These are phyloP conservation scores for Hyles vespertilio DNA, from an alignment of 1,140 invertebrate genomes.

Conservation along the genomic window DNA sequence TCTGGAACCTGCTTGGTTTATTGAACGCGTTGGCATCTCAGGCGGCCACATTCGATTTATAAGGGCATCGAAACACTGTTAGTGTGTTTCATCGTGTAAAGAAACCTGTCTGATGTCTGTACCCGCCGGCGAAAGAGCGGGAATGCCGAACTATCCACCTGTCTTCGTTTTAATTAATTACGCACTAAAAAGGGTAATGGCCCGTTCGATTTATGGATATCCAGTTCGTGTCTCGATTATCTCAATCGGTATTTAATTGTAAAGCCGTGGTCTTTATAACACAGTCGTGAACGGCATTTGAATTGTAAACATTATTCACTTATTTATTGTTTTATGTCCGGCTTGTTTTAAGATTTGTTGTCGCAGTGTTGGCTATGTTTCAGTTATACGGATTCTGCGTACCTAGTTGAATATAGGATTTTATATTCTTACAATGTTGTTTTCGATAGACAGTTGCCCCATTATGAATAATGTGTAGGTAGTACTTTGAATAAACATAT, in stretches of 20 bases:
- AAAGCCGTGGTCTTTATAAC: conserved; percentile 7
- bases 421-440: no score
- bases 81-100: conserved; percentile 19
- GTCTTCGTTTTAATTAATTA: conserved; percentile 33
- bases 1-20: conserved; percentile 62
- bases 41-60: conserved; percentile 49
- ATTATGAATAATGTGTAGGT: no score
- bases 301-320: neutral
- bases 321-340: conserved; percentile 2
- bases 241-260: conserved; percentile 19
- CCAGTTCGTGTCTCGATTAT: conserved; percentile 12
- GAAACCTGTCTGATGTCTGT: conserved; percentile 27
- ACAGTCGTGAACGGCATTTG: neutral
- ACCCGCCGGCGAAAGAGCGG: conserved; percentile 24
- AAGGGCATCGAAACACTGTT: conserved; percentile 39
- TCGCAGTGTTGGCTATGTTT: no score
- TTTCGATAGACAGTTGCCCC: no score
- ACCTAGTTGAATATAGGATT: no score
- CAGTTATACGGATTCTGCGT: no score
- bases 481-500: no score
- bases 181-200: conserved; percentile 27
- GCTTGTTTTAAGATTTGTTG: neutral
- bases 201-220: conserved; percentile 21
- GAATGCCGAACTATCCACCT: conserved; percentile 40
- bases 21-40: conserved; percentile 59